Percentiles rank a stretch among this genome's conserved stretches.
Evolutionary conservation across 2,888 invertebrate species (phyloP).

Genomic region (Tipula confusa): DNA sequence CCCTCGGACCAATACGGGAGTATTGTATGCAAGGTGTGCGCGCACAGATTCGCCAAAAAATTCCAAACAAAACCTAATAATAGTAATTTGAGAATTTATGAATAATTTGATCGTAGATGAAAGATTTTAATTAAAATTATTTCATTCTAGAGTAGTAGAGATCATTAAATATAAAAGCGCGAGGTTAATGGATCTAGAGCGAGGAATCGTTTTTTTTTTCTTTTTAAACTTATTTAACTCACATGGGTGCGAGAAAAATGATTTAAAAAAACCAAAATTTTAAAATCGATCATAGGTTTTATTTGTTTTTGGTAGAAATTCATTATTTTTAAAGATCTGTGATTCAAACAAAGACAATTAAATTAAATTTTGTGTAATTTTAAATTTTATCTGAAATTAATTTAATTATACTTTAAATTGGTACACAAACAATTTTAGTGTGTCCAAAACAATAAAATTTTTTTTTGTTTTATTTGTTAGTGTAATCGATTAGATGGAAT

Average conservation of each 20-base stretch:
- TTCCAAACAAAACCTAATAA: background rate
- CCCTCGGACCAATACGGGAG: no score
- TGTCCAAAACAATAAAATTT: background rate
- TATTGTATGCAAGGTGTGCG: no score
- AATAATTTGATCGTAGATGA: background rate
- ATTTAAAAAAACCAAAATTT: background rate
- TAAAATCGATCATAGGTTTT: background rate
- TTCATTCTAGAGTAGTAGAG: background rate
- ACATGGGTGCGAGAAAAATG: background rate
- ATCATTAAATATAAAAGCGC: background rate
- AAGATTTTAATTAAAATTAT: background rate
- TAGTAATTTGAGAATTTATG: background rate
- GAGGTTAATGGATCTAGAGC: background rate
- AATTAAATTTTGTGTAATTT: background rate
- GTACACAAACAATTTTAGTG: background rate
- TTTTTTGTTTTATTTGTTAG: background rate
- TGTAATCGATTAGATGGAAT: background rate
- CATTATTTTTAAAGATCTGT: background rate
- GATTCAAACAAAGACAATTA: background rate
- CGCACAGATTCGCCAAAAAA: background rate
- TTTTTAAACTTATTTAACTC: no score
- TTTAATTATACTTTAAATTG: slow-evolving; percentile 9
- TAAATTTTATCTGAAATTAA: slow-evolving; percentile 1
- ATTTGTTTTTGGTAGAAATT: background rate
- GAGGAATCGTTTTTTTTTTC: no score